Evolutionary conservation across 2,888 invertebrate species (phyloP), one percentile per base, ranked within the genome.

Genomic region (Tenthredo distinguenda): DNA sequence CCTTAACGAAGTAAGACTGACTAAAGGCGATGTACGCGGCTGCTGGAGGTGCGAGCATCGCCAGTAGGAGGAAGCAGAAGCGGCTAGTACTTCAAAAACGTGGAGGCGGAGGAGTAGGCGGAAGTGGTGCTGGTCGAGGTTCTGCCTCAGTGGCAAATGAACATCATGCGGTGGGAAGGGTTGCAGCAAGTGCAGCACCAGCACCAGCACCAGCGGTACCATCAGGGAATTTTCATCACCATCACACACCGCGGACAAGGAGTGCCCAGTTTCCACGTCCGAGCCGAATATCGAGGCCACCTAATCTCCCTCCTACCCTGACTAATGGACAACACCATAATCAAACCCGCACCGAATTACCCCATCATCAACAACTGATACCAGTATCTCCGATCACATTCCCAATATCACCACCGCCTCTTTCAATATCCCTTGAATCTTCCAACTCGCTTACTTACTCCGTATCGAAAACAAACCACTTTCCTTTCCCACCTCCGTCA

Each of bases 31-130:
- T 98, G 97, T 98, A 97, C 95, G 97, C 97, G 93, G 97, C 97
- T 93, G 97, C 97, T 93, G 97, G 97, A 93, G 97, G 97, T 94
- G 97, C 97, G 92, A 97, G 97, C 92, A 95, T 97, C 94, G 97
- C 97, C 93, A 97, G 97, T 94, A 96, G 97, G 92, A 93, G 94
- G 88, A 93, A 94, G 88, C 95, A 95, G 91, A 95, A 94, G 93
- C 94, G 92, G 90, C 94, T 93, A 94, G 95, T 92, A 92, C 93
- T 90, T 87, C 93, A 87, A 90, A 92, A 89, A 86, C 92, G 88
- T 90, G 91, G 88, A 90, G 90, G 87, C 84, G 87, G 74, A 15
- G 50, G 43, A 21, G 84, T 43, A n/a, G 50, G 55, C 31, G 76
- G 40, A n/a, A 50, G 72, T 50, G 50, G 68, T 43, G 47, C 82